phyloP scores from a whole-genome alignment of 37 sponge, comb jelly and placozoan species.

The Cliona cf. orientalis region DNA sequence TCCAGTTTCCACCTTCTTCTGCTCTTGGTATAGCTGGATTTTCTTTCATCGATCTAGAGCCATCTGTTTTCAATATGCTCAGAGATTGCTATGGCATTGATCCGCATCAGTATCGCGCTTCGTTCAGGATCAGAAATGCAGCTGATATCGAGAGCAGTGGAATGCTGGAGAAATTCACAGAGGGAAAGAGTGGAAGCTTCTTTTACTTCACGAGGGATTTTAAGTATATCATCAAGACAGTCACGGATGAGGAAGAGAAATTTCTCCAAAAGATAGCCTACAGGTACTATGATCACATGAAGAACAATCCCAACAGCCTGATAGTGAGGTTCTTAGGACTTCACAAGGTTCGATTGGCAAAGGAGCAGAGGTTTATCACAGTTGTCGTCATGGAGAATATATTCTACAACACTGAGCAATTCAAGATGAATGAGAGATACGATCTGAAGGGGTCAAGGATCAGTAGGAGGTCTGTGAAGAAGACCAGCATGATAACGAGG shows the following conservation, averaged over 20 bases:
- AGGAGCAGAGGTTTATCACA: conserved; percentile 80
- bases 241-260: conserved; percentile 64
- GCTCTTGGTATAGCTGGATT: conserved; percentile 25
- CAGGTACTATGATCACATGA: conserved; percentile 78
- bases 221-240: conserved; percentile 91
- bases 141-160: conserved; percentile 72
- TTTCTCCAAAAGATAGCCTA: conserved; percentile 62
- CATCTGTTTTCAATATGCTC: conserved; percentile 71
- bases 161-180: conserved; percentile 94
- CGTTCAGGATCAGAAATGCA: conserved; percentile 67
- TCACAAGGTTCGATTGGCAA: conserved; percentile 77
- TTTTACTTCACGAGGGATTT: conserved; percentile 91
- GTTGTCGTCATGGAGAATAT: conserved; percentile 95
- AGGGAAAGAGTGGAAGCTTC: conserved; percentile 94
- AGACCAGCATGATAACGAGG: neutral
- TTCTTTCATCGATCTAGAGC: conserved; percentile 81
- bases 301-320: conserved; percentile 78
- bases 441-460: conserved; percentile 90
- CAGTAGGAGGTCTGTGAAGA: conserved; percentile 70
- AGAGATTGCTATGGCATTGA: conserved; percentile 53
- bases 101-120: conserved; percentile 49
- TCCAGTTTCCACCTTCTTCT: conserved; percentile 58
- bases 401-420: conserved; percentile 55
- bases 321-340: conserved; percentile 86
- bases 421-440: conserved; percentile 72